Base-by-base conservation (phyloP, 2,113 vertebrate genomes). In the Rhagologus leucostigma region DNA sequence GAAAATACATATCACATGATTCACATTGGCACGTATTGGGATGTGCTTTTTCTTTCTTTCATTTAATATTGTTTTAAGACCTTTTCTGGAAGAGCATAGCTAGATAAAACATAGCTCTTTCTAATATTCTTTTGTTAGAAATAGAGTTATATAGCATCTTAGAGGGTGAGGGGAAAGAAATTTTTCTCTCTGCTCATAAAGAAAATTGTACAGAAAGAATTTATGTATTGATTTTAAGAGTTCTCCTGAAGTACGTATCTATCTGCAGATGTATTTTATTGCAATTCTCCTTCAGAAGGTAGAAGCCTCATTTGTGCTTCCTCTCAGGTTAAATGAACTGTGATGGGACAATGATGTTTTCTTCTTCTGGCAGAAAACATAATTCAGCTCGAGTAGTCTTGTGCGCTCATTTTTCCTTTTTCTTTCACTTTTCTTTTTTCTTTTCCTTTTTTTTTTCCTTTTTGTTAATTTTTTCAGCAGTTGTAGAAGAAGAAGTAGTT, bases 251-350 rank as follows among this genome's bases (percentile, higher is more conserved):
- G 64, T 82, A 71, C 15, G 55, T 81, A 39, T 63, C 56, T 89
- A 3, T 84, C 42, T 91, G n/a, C 8, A 8, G 52, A 59, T 74
- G 3, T 87, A 50, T 78, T 91, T 91, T 84, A 44, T 70, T 82
- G 24, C 23, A 16, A 94, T 60, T 87, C 39, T 94, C 35, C 55
- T 89, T 84, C 80, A 89, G 65, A 87, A 91, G 84, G 75, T 81
- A 91, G 56, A 78, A 87, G 33, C 50, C 19, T 95, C 47, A 41
- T 84, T 93, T 92, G 50, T 87, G 35, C 21, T 84, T 90, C 39
- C 10, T 87, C 56, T 81, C 19, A 47, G 33, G 67, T 94, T 89
- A 93, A 95, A 93, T 78, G 65, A 93, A 78, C 47, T 89, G 46
- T 89, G 59, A 84, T 78, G 44, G 67, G 56, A 75, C 74, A 75